Evolutionary conservation across 2,797 vertebrate genomes (phyloP).

Genomic region (Rachycentron canadum): DNA sequence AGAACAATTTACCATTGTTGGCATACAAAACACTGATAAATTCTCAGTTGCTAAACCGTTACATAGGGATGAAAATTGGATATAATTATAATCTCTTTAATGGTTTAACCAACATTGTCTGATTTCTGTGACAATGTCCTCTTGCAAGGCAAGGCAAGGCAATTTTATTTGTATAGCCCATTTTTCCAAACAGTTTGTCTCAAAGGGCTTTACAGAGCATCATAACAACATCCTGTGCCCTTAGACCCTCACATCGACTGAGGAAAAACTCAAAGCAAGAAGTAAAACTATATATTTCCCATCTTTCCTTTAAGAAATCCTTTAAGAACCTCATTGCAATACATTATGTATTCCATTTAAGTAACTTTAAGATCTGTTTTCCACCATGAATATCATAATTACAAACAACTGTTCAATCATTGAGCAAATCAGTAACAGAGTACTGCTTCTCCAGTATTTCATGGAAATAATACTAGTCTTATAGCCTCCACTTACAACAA

Average conservation of each 20-base stretch:
- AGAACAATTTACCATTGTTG: slow-evolving; percentile 27
- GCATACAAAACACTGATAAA: slow-evolving; percentile 37
- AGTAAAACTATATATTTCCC: too few species aligned
- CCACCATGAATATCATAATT: slow-evolving; percentile 17
- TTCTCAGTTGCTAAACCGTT: slow-evolving; percentile 37
- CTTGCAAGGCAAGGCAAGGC: background rate
- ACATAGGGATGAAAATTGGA: slow-evolving; percentile 35
- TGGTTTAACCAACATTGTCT: slow-evolving; percentile 11
- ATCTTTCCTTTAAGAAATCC: slow-evolving; percentile 13
- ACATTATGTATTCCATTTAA: slow-evolving; percentile 12
- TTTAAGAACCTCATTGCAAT: slow-evolving; percentile 18
- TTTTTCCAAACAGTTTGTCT: too few species aligned
- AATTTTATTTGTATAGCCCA: too few species aligned
- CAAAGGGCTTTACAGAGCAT: too few species aligned
- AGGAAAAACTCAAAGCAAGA: too few species aligned
- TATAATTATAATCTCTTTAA: slow-evolving; percentile 33
- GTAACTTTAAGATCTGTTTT: slow-evolving; percentile 15
- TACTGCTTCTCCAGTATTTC: slow-evolving; percentile 35
- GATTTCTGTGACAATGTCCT: slow-evolving; percentile 9
- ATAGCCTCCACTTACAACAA: slow-evolving; percentile 38
- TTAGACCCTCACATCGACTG: too few species aligned
- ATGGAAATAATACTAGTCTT: slow-evolving; percentile 35
- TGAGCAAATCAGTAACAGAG: slow-evolving; percentile 57
- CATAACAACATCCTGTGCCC: too few species aligned
- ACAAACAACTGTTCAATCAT: slow-evolving; percentile 36